These are phyloP conservation scores for Allacma fusca DNA, from an alignment of 2,888 invertebrate species.

Conservation along the genomic window DNA sequence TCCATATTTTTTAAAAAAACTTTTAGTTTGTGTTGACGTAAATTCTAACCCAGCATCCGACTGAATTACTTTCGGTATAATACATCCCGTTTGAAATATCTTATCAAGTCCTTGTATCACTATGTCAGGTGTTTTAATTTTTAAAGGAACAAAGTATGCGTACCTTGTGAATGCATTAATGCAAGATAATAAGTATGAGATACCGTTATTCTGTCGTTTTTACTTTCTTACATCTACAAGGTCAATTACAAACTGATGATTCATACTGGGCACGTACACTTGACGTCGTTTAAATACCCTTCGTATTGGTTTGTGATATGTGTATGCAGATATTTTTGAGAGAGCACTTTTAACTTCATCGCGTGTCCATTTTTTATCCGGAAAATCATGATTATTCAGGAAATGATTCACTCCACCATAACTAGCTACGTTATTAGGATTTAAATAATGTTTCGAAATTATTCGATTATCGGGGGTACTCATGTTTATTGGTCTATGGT, in stretches of 20 bases:
- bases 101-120: too few species aligned
- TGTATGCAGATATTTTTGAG: not conserved
- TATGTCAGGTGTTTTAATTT: too few species aligned
- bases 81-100: too few species aligned
- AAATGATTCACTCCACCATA: not conserved
- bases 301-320: not conserved
- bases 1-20: too few species aligned
- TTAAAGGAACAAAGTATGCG: too few species aligned
- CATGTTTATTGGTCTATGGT: too few species aligned
- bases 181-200: too few species aligned
- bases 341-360: not conserved
- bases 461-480: too few species aligned
- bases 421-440: not conserved
- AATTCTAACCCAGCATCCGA: too few species aligned
- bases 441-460: not conserved
- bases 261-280: not conserved
- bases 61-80: too few species aligned
- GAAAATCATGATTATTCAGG: not conserved
- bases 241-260: slow-evolving; percentile 20
- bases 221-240: not conserved
- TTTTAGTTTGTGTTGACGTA: too few species aligned
- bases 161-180: too few species aligned
- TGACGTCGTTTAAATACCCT: not conserved
- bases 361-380: not conserved
- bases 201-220: not conserved